Evolutionary conservation across 2,797 vertebrate genomes (phyloP), one percentile per base, ranked within the genome.

Genomic region (Sebastolobus altivelis): DNA sequence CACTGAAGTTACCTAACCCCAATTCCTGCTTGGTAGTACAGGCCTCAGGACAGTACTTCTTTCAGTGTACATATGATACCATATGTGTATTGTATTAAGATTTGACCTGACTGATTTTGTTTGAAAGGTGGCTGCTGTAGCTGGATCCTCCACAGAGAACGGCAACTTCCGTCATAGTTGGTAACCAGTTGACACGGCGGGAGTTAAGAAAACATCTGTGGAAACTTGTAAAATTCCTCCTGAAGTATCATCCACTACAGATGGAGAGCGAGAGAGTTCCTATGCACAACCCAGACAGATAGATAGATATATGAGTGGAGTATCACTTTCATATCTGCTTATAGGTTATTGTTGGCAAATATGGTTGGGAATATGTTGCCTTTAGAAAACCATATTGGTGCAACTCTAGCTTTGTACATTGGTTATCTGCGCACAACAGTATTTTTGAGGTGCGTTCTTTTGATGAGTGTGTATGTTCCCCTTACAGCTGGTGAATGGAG

Each of bases 351-450:
- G 66, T 60, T 66, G 13, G 35, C 25, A 70, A 33, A 40, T 68
- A 29, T 69, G 33, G 6, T 63, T 59, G 7, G 6, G 11, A 75
- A 62, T 60, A 33, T 73, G 11, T 72, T 72, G 63, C 25, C 25
- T 75, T 79, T 29, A 58, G 16, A 61, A 61, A 74, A 73, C 5
- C 68, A 66, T 31, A 29, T 40, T 46, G 35, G 37, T 75, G 75
- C 56, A 59, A 65, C 52, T 72, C 56, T 70, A 52, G 72, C 81
- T 77, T 87, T 62, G 69, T 94, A 77, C 0, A 3, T 83, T 94
- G 93, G 75, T 88, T 86, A 43, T 37, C 49, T 14, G 62, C 8
- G n/a, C 20, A 33, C 35, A 81, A 31, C 27, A 9, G 46, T 79
- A 27, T 66, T 58, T 22, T 79, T 61, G 20, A 77, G 20, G 55